Evolutionary conservation across 2,113 vertebrate genomes (phyloP).

Genomic region (Ranitomeya imitator): DNA sequence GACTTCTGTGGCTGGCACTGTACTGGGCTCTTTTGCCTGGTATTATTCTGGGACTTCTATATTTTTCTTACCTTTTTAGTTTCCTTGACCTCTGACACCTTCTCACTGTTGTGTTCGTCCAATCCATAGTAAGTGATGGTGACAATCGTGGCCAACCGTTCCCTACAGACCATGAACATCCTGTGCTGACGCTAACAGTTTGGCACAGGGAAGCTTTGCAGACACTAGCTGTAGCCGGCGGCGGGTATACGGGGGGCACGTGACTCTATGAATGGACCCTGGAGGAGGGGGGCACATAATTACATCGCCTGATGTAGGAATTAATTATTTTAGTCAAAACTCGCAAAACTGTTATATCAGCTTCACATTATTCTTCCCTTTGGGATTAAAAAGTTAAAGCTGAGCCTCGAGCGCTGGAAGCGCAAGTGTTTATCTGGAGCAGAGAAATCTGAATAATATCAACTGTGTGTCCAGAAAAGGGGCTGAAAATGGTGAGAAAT

Average conservation of each 20-base stretch:
- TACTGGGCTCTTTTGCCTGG: too few relatives aligned
- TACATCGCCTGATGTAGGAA: background rate
- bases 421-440: background rate
- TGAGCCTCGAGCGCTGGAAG: background rate
- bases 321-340: conserved; percentile 9
- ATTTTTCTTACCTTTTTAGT: too few relatives aligned
- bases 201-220: too few relatives aligned
- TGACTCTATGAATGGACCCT: background rate
- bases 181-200: too few relatives aligned
- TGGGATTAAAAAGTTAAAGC: conserved; percentile 13
- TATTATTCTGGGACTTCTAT: too few relatives aligned
- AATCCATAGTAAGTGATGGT: too few relatives aligned
- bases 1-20: too few relatives aligned
- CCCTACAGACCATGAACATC: too few relatives aligned
- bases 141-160: too few relatives aligned
- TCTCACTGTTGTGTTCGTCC: too few relatives aligned
- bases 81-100: too few relatives aligned
- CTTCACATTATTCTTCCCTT: background rate
- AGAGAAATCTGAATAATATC: background rate
- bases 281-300: background rate
- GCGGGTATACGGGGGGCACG: background rate
- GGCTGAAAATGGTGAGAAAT: too few relatives aligned
- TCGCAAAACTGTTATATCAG: background rate
- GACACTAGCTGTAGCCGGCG: background rate
- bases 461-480: background rate